Evolutionary conservation across 2,888 invertebrate genomes (phyloP), one percentile per base, ranked within the genome.

Genomic region (Cataglyphis cursor): DNA sequence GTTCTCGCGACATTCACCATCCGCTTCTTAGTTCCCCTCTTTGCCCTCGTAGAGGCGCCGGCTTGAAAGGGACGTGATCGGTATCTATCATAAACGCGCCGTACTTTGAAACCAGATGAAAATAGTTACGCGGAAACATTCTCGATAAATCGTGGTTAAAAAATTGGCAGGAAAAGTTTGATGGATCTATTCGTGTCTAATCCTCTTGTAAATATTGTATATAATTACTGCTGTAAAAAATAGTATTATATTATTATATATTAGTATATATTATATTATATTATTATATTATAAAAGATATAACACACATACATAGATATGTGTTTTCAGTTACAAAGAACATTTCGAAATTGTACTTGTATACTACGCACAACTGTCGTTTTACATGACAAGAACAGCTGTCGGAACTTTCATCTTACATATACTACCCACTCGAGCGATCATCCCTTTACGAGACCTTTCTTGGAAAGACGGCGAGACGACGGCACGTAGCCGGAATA

Each of bases 1-100:
- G 68, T 82, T 73, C 64, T 75, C 90, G 82, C 84, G 83, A 83
- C 74, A 82, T 65, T 57, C 74, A 68, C 65, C 83, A 44, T 62
- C 68, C 76, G 51, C 35, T 54, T 54, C 76, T 66, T 78, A 74
- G 65, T n/a, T 82, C 70, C 61, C 44, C 73, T 66, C 75, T 68
- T 61, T 18, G 66, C 41, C 8, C 70, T 59, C 59, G 51, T 73
- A 66, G 35, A 66, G 35, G 41, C 62, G 48, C 41, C 35, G 61
- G 51, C 66, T 48, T n/a, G n/a, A 62, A 75, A 61, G 74, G 48
- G 61, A 88, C 89, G 84, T 88, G 89, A 90, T 87, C 84, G 31
- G 76, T 80, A 81, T 88, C 70, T 82, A 66, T 78, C 81, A 44
- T 48, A 72, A 31, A 54, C 21, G 21, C 51, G 48, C 12, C 54